Conservation (phyloP, 1,140 invertebrate species). For the Solen grandis region DNA sequence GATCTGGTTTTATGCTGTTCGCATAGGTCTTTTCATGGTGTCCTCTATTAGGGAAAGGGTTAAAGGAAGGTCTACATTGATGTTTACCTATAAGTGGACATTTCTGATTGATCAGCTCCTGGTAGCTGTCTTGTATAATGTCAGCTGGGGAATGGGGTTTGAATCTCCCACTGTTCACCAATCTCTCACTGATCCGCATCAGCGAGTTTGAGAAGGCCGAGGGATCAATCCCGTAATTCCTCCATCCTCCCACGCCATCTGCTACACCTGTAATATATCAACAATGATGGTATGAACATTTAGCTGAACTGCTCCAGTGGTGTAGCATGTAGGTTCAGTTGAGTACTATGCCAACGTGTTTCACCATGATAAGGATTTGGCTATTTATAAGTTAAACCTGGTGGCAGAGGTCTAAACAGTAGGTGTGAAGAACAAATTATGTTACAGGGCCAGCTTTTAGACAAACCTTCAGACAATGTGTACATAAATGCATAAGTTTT, state of each 20-base stretch:
- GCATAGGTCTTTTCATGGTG: no score
- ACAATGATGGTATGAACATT: not conserved
- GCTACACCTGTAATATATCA: conserved; percentile 89
- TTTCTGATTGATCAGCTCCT: conserved; percentile 95
- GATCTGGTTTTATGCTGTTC: no score
- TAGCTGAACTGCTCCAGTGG: not conserved
- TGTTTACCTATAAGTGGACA: conserved; percentile 91
- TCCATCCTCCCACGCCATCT: conserved; percentile 98
- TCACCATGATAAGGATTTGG: no score
- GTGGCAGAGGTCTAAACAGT: no score
- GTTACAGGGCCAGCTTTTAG: no score
- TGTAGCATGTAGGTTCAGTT: not conserved
- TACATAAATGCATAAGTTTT: no score
- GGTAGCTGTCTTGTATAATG: conserved; percentile 82
- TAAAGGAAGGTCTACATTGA: no score
- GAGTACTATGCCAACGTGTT: not conserved
- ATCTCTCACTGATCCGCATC: conserved; percentile 96
- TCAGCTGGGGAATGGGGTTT: conserved; percentile 91
- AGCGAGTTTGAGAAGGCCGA: conserved; percentile 96
- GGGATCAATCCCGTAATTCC: conserved; percentile 98
- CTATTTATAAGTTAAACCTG: no score
- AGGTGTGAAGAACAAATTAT: no score
- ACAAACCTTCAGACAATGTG: no score
- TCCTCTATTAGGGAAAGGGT: no score
- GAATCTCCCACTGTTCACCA: conserved; percentile 92